phyloP scores from a whole-genome alignment of 1,140 invertebrate species.

The Mercenaria mercenaria region DNA sequence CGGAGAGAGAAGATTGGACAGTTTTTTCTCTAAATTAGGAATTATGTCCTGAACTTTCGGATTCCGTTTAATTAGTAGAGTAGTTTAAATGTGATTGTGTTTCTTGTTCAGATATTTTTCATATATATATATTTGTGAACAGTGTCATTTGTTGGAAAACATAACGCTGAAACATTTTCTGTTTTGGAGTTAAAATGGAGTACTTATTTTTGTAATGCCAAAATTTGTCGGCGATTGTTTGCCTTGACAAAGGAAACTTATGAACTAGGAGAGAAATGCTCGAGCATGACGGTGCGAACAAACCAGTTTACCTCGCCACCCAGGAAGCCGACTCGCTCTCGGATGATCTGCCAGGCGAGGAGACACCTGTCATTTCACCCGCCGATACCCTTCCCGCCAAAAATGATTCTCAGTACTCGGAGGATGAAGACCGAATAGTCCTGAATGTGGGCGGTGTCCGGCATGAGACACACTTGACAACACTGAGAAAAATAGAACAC shows the following conservation, averaged over 20 bases:
- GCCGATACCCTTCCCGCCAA: conserved; percentile 40
- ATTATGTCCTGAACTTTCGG: conserved; percentile 45
- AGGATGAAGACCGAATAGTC: conserved; percentile 89
- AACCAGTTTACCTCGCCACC: conserved; percentile 54
- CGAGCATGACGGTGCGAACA: conserved; percentile 45
- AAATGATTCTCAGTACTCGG: conserved; percentile 54
- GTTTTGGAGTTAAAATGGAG: conserved; percentile 24
- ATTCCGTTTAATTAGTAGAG: conserved; percentile 31
- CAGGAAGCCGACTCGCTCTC: conserved; percentile 54
- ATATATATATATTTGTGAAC: neutral
- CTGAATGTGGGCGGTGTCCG: conserved; percentile 99
- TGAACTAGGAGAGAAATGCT: conserved; percentile 33
- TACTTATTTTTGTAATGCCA: conserved; percentile 33
- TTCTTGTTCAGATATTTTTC: neutral
- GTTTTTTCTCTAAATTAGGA: conserved; percentile 9
- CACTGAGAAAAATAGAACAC: conserved; percentile 83
- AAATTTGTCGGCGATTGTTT: neutral
- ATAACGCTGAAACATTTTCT: neutral
- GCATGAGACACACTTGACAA: conserved; percentile 96
- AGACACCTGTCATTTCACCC: conserved; percentile 41
- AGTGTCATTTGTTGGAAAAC: neutral
- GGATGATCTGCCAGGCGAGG: conserved; percentile 37
- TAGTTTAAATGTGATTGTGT: conserved; percentile 42
- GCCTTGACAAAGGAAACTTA: neutral
- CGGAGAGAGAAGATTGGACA: neutral